phyloP scores from a whole-genome alignment of 2,888 invertebrate species.

The Parascotia fuliginaria region DNA sequence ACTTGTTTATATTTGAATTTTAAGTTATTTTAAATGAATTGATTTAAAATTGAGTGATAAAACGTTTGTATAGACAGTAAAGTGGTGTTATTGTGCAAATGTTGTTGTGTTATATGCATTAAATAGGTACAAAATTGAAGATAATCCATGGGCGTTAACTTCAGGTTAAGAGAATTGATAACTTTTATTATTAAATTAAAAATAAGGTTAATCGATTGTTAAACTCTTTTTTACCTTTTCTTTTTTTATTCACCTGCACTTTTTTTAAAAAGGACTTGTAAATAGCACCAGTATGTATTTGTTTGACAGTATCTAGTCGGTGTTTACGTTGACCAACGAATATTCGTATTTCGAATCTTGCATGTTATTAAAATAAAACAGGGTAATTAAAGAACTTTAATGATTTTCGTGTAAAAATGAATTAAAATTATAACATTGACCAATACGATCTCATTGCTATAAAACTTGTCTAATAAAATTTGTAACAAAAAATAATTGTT shows the following conservation, averaged over 20 bases:
- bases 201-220: slow-evolving; percentile 59
- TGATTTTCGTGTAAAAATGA: no score
- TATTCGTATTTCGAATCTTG: slow-evolving; percentile 44
- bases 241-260: slow-evolving; percentile 17
- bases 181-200: slow-evolving; percentile 78
- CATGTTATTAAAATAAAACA: background rate
- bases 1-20: slow-evolving; percentile 66
- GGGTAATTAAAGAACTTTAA: no score
- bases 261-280: slow-evolving; percentile 22
- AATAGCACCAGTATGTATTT: slow-evolving; percentile 33
- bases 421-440: no score
- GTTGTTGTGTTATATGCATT: slow-evolving; percentile 44
- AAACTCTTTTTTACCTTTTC: slow-evolving; percentile 33
- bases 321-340: slow-evolving; percentile 49
- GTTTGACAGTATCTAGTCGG: slow-evolving; percentile 27
- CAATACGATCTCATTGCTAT: no score
- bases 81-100: slow-evolving; percentile 50
- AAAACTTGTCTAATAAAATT: no score
- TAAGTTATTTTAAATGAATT: slow-evolving; percentile 55
- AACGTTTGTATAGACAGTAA: slow-evolving; percentile 27
- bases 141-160: slow-evolving; percentile 82
- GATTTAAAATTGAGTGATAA: slow-evolving; percentile 21
- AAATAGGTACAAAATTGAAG: slow-evolving; percentile 53
- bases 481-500: no score
- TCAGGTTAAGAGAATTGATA: slow-evolving; percentile 72